Percentiles rank a stretch among this genome's conserved stretches.
These are phyloP conservation scores for Candoia aspera DNA, from an alignment of 2,113 vertebrate genomes.

Conservation along the genomic window DNA sequence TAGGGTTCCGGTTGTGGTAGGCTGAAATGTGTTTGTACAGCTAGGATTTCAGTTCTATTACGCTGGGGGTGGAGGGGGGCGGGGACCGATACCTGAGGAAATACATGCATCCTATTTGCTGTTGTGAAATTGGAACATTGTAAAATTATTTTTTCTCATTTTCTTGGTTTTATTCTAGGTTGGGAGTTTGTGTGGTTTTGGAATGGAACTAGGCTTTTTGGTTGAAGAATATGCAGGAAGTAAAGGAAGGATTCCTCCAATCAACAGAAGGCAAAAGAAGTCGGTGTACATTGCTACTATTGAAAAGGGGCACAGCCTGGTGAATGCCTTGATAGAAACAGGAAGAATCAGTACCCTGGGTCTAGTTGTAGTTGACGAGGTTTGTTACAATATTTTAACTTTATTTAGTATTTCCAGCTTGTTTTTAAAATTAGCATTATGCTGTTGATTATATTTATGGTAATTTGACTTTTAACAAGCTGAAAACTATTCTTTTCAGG, in stretches of 20 bases:
- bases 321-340: constrained; percentile 91
- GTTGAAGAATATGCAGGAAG: constrained; percentile 97
- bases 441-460: neutral
- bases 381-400: constrained; percentile 57
- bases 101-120: neutral
- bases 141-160: neutral
- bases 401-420: neutral
- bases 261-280: constrained; percentile 82
- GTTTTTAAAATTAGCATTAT: neutral
- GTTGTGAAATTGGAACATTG: neutral
- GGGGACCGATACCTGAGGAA: neutral
- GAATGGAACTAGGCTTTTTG: constrained; percentile 91
- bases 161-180: constrained; percentile 74
- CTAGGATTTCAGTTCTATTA: neutral
- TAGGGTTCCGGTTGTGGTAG: neutral
- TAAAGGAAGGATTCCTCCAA: constrained; percentile 91
- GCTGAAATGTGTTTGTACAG: neutral
- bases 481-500: neutral
- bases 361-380: constrained; percentile 95
- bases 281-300: constrained; percentile 92
- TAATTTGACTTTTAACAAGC: neutral
- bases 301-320: constrained; percentile 90
- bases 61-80: neutral
- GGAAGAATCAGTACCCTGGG: constrained; percentile 79
- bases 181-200: constrained; percentile 84